Evolutionary conservation across 2,888 invertebrate genomes (phyloP).

Genomic region (Crossocerus cetratus): DNA sequence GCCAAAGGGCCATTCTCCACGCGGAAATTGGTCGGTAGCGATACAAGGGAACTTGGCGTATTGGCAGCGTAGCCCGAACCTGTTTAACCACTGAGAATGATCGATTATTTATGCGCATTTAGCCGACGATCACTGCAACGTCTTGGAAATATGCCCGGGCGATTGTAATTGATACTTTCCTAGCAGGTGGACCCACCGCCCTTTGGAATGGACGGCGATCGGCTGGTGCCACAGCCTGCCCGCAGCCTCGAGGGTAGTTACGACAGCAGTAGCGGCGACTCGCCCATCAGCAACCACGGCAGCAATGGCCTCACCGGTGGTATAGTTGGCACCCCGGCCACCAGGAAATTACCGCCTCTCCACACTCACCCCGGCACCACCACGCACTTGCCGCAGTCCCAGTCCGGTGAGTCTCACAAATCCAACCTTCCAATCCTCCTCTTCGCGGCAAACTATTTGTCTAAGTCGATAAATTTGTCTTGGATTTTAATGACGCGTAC

Average conservation of each 20-base stretch:
- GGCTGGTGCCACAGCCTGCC: conserved; percentile 54
- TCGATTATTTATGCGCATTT: too few relatives aligned
- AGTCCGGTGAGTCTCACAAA: conserved; percentile 22
- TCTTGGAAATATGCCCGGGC: not conserved
- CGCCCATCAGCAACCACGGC: conserved; percentile 78
- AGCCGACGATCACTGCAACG: too few relatives aligned
- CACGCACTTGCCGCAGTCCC: conserved; percentile 43
- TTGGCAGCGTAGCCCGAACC: too few relatives aligned
- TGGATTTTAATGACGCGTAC: too few relatives aligned
- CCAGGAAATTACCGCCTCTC: conserved; percentile 75
- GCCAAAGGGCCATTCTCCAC: too few relatives aligned
- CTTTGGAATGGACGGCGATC: conserved; percentile 50
- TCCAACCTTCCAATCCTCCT: too few relatives aligned
- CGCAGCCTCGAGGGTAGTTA: conserved; percentile 76
- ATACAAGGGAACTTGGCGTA: too few relatives aligned
- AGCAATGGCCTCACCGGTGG: conserved; percentile 60
- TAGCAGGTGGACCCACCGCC: conserved; percentile 63
- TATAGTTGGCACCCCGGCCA: conserved; percentile 72
- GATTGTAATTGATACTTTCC: conserved; percentile 50
- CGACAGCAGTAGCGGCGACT: conserved; percentile 81
- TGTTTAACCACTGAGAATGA: too few relatives aligned
- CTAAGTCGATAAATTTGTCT: too few relatives aligned
- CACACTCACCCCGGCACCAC: conserved; percentile 77
- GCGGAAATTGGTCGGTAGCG: too few relatives aligned
- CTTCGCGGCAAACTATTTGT: too few relatives aligned